Evolutionary conservation across 2,888 invertebrate genomes (phyloP), one percentile per base, ranked within the genome.

Genomic region (Lymantria monacha): DNA sequence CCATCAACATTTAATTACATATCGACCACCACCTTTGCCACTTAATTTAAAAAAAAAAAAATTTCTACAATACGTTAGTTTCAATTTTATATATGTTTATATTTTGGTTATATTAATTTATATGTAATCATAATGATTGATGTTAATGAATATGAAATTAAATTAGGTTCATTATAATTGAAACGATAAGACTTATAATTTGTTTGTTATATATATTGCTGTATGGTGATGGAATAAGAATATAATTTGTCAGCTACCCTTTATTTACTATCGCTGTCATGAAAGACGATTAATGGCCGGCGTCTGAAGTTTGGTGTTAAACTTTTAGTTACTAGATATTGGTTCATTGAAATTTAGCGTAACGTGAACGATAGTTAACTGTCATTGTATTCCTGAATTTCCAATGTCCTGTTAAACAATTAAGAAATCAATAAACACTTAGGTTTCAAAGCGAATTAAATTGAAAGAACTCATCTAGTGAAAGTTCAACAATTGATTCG

Each of bases 1-100:
- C 69, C 69, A 67, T 75, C 74, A 74, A 69, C 70, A 60, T 78
- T 72, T 79, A 79, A 78, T 78, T 79, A 79, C 65, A 74, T 58
- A 62, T 66, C 63, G 59, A 53, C 67, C 61, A 53, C 67, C 61
- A 63, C 65, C 61, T 69, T 65, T 59, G 60, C 61, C 63, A 70
- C 65, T 72, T 67, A 68, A 64, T 74, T 64, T 66, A 66, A 66
- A 67, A 59, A 73, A 72, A 63, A 56, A 59, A 73, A 72, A 63
- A 56, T 58, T 66, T 69, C 67, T 51, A 66, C 63, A 70, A 74
- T 51, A n/a, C n/a, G n/a, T n/a, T n/a, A 48, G 42, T 51, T 59
- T 36, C 37, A 57, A 61, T 65, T 61, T 60, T 59, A 59, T 42
- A 41, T 41, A 14, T 5, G 54, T 53, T 51, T 63, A 53, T 49